Conservation (phyloP, 2,113 vertebrate genomes). For the Anoura caudifer region DNA sequence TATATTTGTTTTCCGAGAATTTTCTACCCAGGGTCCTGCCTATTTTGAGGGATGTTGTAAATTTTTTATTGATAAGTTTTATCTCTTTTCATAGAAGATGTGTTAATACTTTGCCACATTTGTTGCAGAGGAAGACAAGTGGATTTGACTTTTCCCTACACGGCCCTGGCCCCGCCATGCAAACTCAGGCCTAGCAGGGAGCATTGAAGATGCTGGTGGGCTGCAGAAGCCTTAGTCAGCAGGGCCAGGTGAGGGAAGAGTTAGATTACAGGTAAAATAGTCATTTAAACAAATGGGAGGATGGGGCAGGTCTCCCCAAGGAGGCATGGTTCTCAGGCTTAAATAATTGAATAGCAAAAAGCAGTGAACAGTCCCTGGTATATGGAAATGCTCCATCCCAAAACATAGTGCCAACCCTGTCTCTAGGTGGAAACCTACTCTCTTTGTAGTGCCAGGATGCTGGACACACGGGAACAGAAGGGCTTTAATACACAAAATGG, state of each 20-base stretch:
- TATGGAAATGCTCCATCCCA: background rate
- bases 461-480: background rate
- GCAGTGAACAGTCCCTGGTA: background rate
- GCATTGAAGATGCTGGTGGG: background rate
- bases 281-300: background rate
- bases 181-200: background rate
- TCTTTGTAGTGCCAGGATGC: background rate
- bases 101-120: background rate
- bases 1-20: background rate
- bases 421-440: background rate
- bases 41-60: background rate
- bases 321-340: background rate
- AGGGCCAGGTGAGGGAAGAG: background rate
- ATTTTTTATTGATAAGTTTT: background rate
- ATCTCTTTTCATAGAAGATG: background rate
- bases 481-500: background rate
- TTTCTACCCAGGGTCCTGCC: background rate
- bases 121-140: background rate
- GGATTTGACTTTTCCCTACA: background rate
- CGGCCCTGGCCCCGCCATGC: accelerated
- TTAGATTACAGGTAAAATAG: background rate
- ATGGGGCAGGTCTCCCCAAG: background rate
- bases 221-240: background rate
- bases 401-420: background rate
- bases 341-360: background rate